Evolutionary conservation across 2,113 vertebrate species (phyloP), one percentile per base, ranked within the genome.

Genomic region (Brienomyrus brachyistius): DNA sequence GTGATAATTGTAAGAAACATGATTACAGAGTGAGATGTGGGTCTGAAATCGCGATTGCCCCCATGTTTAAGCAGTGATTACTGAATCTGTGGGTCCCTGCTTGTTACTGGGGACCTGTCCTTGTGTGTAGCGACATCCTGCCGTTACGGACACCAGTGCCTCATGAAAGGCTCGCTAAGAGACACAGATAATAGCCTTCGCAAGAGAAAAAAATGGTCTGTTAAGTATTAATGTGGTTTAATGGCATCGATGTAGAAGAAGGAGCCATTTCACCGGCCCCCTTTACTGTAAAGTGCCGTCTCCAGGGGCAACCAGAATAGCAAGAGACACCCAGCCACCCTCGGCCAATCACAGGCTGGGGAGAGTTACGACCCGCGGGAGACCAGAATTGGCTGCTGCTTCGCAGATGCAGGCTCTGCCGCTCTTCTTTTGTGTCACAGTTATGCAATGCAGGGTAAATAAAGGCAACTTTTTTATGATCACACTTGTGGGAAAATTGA

Each of bases 151-250:
- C 74, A 80, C 35, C 13, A 4, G 43, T 43, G 35, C 31, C 74
- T 80, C 15, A 0, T 19, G 74, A 5, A 17, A 15, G 19, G 11
- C 4, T 80, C 7, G 13, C 74, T 80, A 35, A 80, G 74, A 27
- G n/a, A 19, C 15, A 5, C 5, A 0, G 70, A 40, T 77, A 40
- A 77, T 43, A 15, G 11, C 6, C 74, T 43, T 3, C 3, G 13
- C 74, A 43, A 85, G 23, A 4, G 17, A 66, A 66, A 88, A 50
- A 88, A 13, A 45, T 13, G 27, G 5, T 0, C 43, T 52, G 66
- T 77, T 77, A 88, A 88, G 47, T 31, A 74, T 88, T 77, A 51
- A 88, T 7, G 66, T 66, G 45, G 88, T 43, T 70, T 88, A 77
- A 88, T 88, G 56, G 45, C 88, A 48, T 85, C 47, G 43, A 50